A percentile compares a stretch with the other conserved stretches of the same genome.
Conservation (phyloP, 2,888 invertebrate species). For the Cantharis rustica region DNA sequence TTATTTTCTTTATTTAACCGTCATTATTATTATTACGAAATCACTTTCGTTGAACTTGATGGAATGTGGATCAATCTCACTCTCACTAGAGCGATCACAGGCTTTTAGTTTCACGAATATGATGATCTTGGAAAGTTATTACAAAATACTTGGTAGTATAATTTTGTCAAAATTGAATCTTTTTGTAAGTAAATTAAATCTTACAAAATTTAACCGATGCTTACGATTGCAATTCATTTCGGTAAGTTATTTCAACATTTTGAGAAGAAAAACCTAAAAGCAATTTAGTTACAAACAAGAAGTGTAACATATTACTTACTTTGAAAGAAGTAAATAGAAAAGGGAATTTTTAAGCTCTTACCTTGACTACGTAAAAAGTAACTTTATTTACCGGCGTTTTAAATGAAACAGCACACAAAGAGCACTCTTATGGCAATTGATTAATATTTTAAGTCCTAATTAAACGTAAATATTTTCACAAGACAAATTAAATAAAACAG, state of each 20-base stretch:
- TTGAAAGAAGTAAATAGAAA: background rate
- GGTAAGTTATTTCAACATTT: background rate
- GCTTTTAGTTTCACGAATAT: background rate
- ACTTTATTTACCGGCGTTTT: background rate
- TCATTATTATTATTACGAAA: conserved; percentile 7
- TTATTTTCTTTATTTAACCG: background rate
- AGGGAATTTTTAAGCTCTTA: background rate
- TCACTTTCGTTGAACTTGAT: conserved; percentile 22
- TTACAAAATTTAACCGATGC: background rate
- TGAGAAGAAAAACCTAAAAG: background rate
- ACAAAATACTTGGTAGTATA: background rate
- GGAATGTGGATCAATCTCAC: conserved; percentile 23
- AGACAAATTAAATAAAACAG: background rate
- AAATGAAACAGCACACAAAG: background rate
- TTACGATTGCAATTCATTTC: background rate
- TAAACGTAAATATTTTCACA: background rate
- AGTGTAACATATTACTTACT: background rate
- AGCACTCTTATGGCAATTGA: background rate
- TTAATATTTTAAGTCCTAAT: background rate
- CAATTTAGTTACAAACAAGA: background rate
- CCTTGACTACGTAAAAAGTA: background rate
- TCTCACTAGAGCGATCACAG: conserved; percentile 20
- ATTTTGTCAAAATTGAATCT: background rate
- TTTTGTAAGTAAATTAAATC: background rate
- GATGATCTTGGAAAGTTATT: background rate